Percentiles rank a stretch among this genome's conserved stretches.
Evolutionary conservation across 2,797 vertebrate genomes (phyloP).

Genomic region (Eurystomus glaucurus): DNA sequence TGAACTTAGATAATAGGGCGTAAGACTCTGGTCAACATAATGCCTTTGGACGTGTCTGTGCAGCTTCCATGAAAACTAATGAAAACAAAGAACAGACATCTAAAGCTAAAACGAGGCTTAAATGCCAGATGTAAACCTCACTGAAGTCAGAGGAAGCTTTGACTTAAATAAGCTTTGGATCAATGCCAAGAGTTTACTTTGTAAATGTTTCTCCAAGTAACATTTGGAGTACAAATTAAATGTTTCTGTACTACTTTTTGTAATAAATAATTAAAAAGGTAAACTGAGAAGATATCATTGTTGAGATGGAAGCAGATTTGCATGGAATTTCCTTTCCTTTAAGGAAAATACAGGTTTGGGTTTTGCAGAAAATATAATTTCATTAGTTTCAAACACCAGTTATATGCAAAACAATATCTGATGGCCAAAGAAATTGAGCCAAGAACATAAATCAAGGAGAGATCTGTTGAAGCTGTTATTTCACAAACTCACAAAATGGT

Average conservation of each 20-base stretch:
- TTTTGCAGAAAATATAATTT: not conserved
- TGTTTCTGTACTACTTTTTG: not conserved
- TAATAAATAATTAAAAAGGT: not conserved
- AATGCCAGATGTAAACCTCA: not conserved
- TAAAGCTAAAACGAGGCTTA: not conserved
- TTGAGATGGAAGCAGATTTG: not conserved
- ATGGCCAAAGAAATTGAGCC: not conserved
- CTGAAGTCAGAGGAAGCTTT: not conserved
- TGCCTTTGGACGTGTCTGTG: not conserved
- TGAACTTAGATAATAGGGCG: not conserved
- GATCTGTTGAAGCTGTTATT: constrained; percentile 1
- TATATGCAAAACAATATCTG: not conserved
- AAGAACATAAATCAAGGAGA: not conserved
- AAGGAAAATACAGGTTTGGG: not conserved
- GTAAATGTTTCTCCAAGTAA: not conserved
- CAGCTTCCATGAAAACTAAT: not conserved
- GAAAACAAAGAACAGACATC: not conserved
- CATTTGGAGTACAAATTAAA: not conserved
- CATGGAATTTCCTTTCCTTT: not conserved
- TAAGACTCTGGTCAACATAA: not conserved
- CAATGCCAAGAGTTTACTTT: not conserved
- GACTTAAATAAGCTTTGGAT: not conserved
- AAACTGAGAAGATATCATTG: not conserved
- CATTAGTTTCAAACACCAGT: not conserved
- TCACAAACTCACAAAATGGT: not conserved